Base-by-base conservation (phyloP, 2,797 vertebrate species). In the Oreonectes daqikongensis region DNA sequence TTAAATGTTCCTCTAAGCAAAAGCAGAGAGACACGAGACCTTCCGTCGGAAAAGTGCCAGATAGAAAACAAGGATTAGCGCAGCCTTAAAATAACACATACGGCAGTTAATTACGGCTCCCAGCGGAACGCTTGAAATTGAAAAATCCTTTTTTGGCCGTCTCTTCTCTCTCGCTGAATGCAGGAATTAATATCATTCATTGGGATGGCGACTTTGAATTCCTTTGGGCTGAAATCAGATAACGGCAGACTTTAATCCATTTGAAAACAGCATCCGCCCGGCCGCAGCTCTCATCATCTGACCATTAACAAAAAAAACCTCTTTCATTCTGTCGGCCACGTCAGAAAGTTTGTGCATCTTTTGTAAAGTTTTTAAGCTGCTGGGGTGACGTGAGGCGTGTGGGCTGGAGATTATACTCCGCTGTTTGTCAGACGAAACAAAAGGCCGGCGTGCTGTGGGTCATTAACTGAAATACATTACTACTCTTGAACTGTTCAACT, bases 51-150 rank as follows among this genome's bases (percentile, higher is more conserved):
- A 88, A 79, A 86, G 74, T 81, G 82, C 87, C 87, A 88, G 85
- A 86, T 87, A 91, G 85, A 76, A 75, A 75, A 84, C 74, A 75
- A 76, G 90, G 91, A 92, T 93, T 93, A 91, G 82, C 72, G 66
- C 81, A 87, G 89, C 91, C 88, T 91, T 89, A 87, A 89, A 92
- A 88, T 87, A 90, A 88, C 85, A 89, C 90, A 90, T 88, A 88
- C 88, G 82, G 85, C 82, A 91, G 91, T 92, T 93, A 93, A 94
- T 93, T 93, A 92, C 86, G 87, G 82, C 85, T 84, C 88, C 88
- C 90, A 88, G 88, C 84, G 61, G 79, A 92, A 86, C 88, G 78
- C 85, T 89, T 88, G 81, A 88, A 91, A 92, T 90, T 89, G 88
- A 90, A 90, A 79, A 87, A 86, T 82, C 79, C 81, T 61, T 74